A percentile compares a stretch with the other conserved stretches of the same genome.
phyloP scores from a whole-genome alignment of 2,797 vertebrate species.

The Ceyx erithaca region DNA sequence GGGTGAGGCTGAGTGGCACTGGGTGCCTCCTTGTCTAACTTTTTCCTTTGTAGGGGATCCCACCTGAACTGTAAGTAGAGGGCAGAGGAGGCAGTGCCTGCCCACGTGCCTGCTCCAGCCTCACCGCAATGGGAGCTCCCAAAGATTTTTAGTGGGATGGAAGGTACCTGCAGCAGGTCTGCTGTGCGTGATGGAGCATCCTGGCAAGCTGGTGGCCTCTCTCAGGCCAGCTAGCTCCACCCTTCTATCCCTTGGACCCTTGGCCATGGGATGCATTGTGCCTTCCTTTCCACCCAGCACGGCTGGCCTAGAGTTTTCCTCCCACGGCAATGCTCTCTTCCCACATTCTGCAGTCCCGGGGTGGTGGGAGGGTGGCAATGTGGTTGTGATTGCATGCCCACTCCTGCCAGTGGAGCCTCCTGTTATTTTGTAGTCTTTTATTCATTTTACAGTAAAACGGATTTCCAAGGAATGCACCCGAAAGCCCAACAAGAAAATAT shows the following conservation, averaged over 20 bases:
- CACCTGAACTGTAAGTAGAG: slow-evolving; percentile 66
- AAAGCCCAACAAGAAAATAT: slow-evolving; percentile 99
- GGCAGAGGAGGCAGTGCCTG: slow-evolving; percentile 6
- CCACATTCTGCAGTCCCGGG: slow-evolving; percentile 44
- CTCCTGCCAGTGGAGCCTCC: slow-evolving; percentile 90
- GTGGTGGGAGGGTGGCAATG: slow-evolving; percentile 70
- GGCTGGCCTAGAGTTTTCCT: slow-evolving; percentile 74
- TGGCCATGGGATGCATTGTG: not conserved
- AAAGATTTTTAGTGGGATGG: not conserved
- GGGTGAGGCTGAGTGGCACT: slow-evolving; percentile 55
- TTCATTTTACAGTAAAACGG: slow-evolving; percentile 99
- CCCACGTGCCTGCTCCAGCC: not conserved
- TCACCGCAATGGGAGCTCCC: slow-evolving; percentile 46
- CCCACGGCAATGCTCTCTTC: slow-evolving; percentile 68
- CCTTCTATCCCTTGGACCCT: not conserved
- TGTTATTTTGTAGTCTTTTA: slow-evolving; percentile 99
- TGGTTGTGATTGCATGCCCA: slow-evolving; percentile 93
- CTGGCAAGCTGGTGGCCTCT: not conserved
- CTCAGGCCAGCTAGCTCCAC: not conserved
- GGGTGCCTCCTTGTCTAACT: slow-evolving; percentile 60
- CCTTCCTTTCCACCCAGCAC: slow-evolving; percentile 40
- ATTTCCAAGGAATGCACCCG: slow-evolving; percentile 99
- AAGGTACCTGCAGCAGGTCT: not conserved
- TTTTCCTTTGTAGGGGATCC: slow-evolving; percentile 62
- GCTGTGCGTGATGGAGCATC: not conserved